phyloP scores from a whole-genome alignment of 1,140 invertebrate genomes.

The Bombus picipes region DNA sequence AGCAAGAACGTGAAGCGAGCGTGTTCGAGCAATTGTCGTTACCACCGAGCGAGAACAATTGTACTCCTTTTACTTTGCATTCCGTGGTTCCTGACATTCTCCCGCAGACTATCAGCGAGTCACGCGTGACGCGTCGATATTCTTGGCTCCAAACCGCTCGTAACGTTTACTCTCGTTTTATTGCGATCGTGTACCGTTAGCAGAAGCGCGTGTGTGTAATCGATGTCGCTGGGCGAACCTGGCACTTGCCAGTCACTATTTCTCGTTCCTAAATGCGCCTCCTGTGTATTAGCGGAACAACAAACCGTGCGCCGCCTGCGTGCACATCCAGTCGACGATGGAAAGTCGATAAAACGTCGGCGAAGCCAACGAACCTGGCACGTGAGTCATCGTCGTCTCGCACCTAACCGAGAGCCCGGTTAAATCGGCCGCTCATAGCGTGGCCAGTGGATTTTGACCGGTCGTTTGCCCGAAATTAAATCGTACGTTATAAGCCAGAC shows the following conservation, averaged over 20 bases:
- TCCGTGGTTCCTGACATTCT: background rate
- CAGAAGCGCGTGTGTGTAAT: background rate
- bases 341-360: constrained; percentile 69
- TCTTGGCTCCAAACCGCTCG: background rate
- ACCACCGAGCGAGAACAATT: background rate
- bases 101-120: background rate
- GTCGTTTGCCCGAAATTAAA: background rate
- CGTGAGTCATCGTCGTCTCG: constrained; percentile 65
- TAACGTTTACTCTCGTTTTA: constrained; percentile 36
- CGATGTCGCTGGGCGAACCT: background rate
- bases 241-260: background rate
- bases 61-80: too few relatives aligned
- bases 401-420: constrained; percentile 44
- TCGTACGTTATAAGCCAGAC: background rate
- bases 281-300: constrained; percentile 30
- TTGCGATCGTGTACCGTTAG: constrained; percentile 26
- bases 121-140: background rate
- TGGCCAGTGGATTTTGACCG: background rate
- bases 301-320: constrained; percentile 37
- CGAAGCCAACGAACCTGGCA: constrained; percentile 67
- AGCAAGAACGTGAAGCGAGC: background rate
- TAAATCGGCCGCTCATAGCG: constrained; percentile 58
- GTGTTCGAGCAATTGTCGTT: constrained; percentile 13
- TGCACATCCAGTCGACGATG: constrained; percentile 51
- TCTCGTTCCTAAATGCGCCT: background rate